These are phyloP conservation scores for Narcine bancroftii DNA, from an alignment of 2,113 vertebrate species.

Conservation along the genomic window DNA sequence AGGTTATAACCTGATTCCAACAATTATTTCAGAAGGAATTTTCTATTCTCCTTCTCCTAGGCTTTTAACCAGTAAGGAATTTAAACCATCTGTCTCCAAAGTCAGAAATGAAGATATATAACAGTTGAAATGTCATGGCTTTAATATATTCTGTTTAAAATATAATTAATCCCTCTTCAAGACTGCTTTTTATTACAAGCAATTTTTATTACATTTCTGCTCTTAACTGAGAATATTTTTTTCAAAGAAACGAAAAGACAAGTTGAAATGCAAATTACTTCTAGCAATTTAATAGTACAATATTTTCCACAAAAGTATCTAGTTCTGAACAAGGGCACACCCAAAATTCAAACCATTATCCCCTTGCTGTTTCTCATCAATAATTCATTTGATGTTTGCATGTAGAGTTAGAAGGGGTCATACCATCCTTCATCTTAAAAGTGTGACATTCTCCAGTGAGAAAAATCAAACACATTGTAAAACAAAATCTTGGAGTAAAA, in stretches of 20 bases:
- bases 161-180: not conserved
- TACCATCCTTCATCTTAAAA: not conserved
- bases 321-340: not conserved
- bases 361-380: not conserved
- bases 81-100: slow-evolving; percentile 30
- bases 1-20: not conserved
- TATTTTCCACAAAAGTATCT: not conserved
- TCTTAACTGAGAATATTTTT: not conserved
- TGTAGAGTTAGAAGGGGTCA: not conserved
- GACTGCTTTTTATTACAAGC: not conserved
- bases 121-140: not conserved
- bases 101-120: not conserved
- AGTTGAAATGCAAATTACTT: not conserved
- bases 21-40: not conserved
- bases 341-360: not conserved
- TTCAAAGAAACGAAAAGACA: not conserved
- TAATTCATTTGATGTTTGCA: not conserved
- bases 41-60: not conserved
- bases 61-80: not conserved
- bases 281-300: not conserved
- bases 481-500: not conserved
- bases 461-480: not conserved
- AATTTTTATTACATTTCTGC: not conserved
- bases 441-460: not conserved
- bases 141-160: not conserved